Evolutionary conservation across 1,140 invertebrate genomes (phyloP).

Genomic region (Acyrthosiphon pisum): DNA sequence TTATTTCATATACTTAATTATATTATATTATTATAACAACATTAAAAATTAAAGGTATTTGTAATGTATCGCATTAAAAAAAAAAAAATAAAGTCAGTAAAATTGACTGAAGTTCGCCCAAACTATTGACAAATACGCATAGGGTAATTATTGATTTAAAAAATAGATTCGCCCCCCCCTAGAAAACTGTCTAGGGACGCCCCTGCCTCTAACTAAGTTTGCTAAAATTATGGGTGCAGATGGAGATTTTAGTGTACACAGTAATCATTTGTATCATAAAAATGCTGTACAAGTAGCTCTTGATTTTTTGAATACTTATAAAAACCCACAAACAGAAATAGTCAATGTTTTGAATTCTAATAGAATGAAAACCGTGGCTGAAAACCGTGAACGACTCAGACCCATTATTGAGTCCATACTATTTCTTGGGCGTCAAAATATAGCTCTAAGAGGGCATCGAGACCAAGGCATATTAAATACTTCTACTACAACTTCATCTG

Average conservation of each 20-base stretch:
- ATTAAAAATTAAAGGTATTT: no score
- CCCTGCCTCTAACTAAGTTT: no score
- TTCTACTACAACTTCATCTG: neutral
- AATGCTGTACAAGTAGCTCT: neutral
- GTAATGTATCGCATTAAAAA: no score
- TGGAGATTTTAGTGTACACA: neutral
- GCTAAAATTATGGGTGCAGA: neutral
- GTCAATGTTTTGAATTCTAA: neutral
- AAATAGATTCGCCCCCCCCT: no score
- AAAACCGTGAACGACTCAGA: neutral
- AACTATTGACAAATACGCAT: no score
- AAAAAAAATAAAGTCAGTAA: no score
- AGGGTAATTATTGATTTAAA: no score
- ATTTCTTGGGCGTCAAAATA: neutral
- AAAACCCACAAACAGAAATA: neutral
- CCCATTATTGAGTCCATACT: neutral
- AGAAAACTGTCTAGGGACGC: no score
- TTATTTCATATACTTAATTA: no score
- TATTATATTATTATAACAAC: no score
- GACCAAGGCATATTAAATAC: neutral
- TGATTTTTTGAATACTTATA: neutral
- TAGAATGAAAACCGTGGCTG: no score
- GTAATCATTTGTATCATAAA: neutral
- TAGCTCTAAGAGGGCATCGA: neutral
- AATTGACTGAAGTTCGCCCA: no score